These are phyloP conservation scores for Hydrotaea cyrtoneurina DNA, from an alignment of 2,888 invertebrate species.

Conservation along the genomic window DNA sequence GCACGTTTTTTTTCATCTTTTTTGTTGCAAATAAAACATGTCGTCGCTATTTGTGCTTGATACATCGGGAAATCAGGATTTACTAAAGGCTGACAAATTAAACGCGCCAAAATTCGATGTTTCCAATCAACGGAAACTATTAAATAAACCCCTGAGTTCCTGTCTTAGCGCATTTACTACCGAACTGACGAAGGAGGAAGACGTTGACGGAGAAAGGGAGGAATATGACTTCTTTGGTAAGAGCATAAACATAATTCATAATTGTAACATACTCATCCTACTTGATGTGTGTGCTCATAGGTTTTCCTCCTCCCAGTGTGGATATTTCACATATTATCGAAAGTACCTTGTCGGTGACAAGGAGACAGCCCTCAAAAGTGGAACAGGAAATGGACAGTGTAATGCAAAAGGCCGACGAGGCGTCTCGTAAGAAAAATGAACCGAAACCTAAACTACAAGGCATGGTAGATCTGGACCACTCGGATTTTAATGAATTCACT, in stretches of 20 bases:
- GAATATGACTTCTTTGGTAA: slow-evolving; percentile 73
- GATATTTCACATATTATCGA: slow-evolving; percentile 71
- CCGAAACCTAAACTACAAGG: slow-evolving; percentile 54
- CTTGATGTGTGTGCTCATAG: slow-evolving; percentile 58
- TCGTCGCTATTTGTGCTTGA: slow-evolving; percentile 76
- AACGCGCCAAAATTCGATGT: slow-evolving; percentile 47
- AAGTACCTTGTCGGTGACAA: slow-evolving; percentile 62
- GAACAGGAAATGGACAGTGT: slow-evolving; percentile 69
- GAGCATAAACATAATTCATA: not conserved
- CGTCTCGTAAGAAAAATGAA: slow-evolving; percentile 66
- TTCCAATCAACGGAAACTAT: not conserved
- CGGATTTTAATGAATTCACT: slow-evolving; percentile 69
- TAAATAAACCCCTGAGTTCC: slow-evolving; percentile 19
- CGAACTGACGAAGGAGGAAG: slow-evolving; percentile 42
- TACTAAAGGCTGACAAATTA: slow-evolving; percentile 66
- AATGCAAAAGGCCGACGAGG: slow-evolving; percentile 70
- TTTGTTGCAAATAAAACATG: slow-evolving; percentile 72
- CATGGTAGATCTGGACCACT: slow-evolving; percentile 68
- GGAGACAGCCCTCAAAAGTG: slow-evolving; percentile 57
- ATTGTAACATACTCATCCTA: not conserved
- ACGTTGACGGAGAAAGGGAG: slow-evolving; percentile 67
- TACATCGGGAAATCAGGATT: slow-evolving; percentile 74
- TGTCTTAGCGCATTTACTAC: slow-evolving; percentile 2
- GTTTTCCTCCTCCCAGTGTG: slow-evolving; percentile 70
- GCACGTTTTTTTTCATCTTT: not conserved